Evolutionary conservation across 2,888 invertebrate genomes (phyloP), one percentile per base, ranked within the genome.

Genomic region (Cataglyphis rosenhaueri): DNA sequence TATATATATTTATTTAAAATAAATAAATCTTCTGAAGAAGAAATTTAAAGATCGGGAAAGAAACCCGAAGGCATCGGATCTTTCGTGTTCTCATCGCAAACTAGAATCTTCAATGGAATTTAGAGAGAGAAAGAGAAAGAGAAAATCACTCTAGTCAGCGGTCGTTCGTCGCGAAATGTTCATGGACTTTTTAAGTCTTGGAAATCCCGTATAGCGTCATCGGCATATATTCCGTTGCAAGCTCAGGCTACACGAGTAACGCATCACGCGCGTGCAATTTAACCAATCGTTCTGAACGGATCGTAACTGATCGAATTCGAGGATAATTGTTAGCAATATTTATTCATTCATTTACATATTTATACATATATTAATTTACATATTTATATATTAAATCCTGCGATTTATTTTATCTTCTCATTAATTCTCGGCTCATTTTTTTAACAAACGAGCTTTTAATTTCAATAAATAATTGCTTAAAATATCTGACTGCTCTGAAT

Each of bases 401-500:
- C n/a, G 6, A 52, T 52, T 52, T 2, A 52, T 52, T 52, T 52
- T 8, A n/a, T n/a, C 8, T n/a, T n/a, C 48, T 52, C 18, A 52
- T 52, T 52, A 52, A 52, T 52, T 0, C 5, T 52, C n/a, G 18
- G 6, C 0, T 18, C 18, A 44, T 25, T 64, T 64, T 29, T 12
- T 18, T 9, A 6, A 38, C 21, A 55, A 76, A 29, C n/a, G 21
- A 18, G 5, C 12, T 38, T 29, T 65, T 8, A 35, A 1, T 66
- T 66, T 55, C n/a, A 2, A n/a, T n/a, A 25, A 29, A 52, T 52
- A 35, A 66, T 41, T 25, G 57, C 0, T 18, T 12, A 5, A 74
- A 59, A 70, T 91, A 91, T 91, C 91, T 91, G 91, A 92, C 89
- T n/a, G n/a, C n/a, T n/a, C n/a, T n/a, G n/a, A n/a, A n/a, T n/a